phyloP scores from a whole-genome alignment of 1,140 invertebrate species.

The Pectinophora gossypiella region DNA sequence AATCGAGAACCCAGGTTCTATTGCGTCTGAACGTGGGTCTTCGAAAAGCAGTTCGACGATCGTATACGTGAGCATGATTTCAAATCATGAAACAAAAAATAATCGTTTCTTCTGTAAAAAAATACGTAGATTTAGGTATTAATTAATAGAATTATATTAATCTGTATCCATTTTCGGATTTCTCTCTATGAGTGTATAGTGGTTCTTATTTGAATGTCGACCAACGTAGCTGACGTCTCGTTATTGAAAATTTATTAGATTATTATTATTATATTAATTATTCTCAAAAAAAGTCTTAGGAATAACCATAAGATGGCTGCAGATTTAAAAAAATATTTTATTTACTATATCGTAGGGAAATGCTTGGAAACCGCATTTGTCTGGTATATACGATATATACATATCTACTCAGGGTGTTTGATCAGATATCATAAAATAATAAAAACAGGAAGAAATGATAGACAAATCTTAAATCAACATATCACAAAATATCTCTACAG shows the following conservation, averaged over 20 bases:
- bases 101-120: constrained; percentile 65
- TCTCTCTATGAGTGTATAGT: constrained; percentile 73
- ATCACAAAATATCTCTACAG: constrained; percentile 55
- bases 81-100: constrained; percentile 57
- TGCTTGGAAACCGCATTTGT: constrained; percentile 55
- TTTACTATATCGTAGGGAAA: constrained; percentile 68
- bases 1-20: constrained; percentile 22
- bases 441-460: constrained; percentile 32
- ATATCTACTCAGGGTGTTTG: constrained; percentile 65
- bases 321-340: constrained; percentile 68
- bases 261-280: constrained; percentile 69
- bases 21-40: constrained; percentile 39
- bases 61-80: constrained; percentile 68
- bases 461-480: constrained; percentile 40
- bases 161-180: constrained; percentile 72
- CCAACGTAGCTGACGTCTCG: constrained; percentile 71
- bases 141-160: constrained; percentile 73
- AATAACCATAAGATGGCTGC: constrained; percentile 71
- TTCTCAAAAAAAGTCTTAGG: constrained; percentile 65
- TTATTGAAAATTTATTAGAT: constrained; percentile 73
- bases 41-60: constrained; percentile 59
- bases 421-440: constrained; percentile 16
- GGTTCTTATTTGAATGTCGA: constrained; percentile 73
- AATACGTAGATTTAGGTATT: constrained; percentile 66
- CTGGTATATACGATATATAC: constrained; percentile 37